phyloP scores from a whole-genome alignment of 2,113 vertebrate genomes.

The Uria aalge region DNA sequence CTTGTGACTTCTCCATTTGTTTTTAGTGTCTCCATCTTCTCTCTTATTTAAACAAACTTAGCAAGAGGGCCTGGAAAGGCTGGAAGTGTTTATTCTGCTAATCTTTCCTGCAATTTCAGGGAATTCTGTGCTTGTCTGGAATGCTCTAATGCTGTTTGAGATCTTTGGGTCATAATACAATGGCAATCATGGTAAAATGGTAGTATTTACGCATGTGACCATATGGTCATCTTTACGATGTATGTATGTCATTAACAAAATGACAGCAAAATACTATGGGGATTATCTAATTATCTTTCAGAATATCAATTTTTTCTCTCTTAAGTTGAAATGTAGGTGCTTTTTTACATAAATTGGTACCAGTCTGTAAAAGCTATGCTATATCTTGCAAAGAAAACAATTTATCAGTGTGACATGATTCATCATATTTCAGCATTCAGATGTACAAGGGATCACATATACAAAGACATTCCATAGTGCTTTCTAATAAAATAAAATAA shows the following conservation, averaged over 20 bases:
- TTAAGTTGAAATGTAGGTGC: background rate
- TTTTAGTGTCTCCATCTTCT: background rate
- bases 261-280: background rate
- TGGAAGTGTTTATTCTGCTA: conserved; percentile 20
- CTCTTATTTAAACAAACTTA: conserved; percentile 10
- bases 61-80: background rate
- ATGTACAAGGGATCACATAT: background rate
- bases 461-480: background rate
- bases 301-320: background rate
- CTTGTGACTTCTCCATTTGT: background rate
- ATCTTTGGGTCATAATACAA: background rate
- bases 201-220: background rate
- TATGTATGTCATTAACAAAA: background rate
- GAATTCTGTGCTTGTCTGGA: background rate
- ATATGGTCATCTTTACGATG: background rate
- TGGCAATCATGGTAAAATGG: background rate
- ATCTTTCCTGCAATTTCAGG: background rate
- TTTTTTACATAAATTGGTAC: background rate
- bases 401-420: background rate
- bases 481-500: background rate
- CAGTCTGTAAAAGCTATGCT: background rate
- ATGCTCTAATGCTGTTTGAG: background rate
- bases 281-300: background rate
- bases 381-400: background rate
- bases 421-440: background rate